phyloP scores from a whole-genome alignment of 2,888 invertebrate species.

The Dryomyza anilis region DNA sequence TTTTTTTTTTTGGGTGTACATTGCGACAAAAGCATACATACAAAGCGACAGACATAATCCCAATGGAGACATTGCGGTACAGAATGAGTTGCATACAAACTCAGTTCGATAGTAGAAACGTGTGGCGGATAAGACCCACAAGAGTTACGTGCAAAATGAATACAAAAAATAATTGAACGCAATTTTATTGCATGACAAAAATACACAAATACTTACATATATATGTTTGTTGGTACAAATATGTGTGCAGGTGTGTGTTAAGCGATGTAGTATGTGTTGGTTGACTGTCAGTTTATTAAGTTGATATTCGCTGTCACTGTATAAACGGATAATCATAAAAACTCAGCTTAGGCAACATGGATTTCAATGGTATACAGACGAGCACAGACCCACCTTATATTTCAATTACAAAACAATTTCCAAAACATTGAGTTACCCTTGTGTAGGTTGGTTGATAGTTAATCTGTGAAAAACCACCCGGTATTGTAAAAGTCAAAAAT shows the following conservation, averaged over 20 bases:
- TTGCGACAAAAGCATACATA: background rate
- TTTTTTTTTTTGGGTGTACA: too few species aligned
- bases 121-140: constrained; percentile 6
- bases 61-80: background rate
- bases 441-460: too few species aligned
- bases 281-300: too few species aligned
- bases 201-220: background rate
- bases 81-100: background rate
- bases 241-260: background rate
- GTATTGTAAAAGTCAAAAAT: too few species aligned
- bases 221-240: background rate
- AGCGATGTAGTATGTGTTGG: too few species aligned
- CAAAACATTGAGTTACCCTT: too few species aligned
- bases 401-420: constrained; percentile 3
- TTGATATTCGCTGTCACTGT: constrained; percentile 9
- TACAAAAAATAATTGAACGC: constrained; percentile 13
- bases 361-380: background rate
- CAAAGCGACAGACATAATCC: background rate
- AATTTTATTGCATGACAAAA: constrained; percentile 10
- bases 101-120: background rate
- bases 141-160: background rate
- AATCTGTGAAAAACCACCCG: too few species aligned
- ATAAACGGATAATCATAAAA: constrained; percentile 14
- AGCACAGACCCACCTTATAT: background rate
- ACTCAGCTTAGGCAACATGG: background rate